Evolutionary conservation across 1,140 invertebrate species (phyloP).

Genomic region (Camponotus floridanus): DNA sequence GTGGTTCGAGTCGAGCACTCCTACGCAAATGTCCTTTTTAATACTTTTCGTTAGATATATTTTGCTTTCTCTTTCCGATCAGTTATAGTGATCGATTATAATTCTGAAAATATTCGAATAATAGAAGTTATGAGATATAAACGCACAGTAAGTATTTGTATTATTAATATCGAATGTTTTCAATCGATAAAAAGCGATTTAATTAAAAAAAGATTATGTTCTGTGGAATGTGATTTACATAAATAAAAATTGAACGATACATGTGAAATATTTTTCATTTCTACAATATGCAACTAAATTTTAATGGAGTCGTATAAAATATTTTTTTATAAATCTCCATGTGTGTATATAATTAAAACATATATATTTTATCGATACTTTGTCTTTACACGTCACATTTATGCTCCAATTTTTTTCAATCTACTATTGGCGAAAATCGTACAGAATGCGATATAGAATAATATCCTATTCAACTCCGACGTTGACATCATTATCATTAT

Average conservation of each 20-base stretch:
- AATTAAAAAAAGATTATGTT: no score
- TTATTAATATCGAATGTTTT: background rate
- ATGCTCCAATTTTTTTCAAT: background rate
- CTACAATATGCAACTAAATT: background rate
- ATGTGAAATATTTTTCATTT: background rate
- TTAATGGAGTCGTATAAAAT: constrained; percentile 5
- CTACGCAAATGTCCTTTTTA: background rate
- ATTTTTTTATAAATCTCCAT: background rate
- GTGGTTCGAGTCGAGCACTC: background rate
- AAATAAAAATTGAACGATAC: background rate
- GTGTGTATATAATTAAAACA: background rate
- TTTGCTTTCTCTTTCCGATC: background rate
- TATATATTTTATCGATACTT: constrained; percentile 7
- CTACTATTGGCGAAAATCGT: background rate
- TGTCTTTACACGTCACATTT: background rate
- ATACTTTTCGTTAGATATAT: background rate
- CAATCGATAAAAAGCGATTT: background rate
- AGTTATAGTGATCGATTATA: no score
- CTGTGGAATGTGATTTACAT: no score
- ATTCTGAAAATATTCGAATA: background rate
- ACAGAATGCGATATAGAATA: background rate
- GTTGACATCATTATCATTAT: background rate
- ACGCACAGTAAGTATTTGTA: background rate
- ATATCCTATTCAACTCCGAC: background rate
- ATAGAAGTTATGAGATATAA: background rate